These are phyloP conservation scores for Anadara kagoshimensis DNA, from an alignment of 1,140 invertebrate species.

Conservation along the genomic window DNA sequence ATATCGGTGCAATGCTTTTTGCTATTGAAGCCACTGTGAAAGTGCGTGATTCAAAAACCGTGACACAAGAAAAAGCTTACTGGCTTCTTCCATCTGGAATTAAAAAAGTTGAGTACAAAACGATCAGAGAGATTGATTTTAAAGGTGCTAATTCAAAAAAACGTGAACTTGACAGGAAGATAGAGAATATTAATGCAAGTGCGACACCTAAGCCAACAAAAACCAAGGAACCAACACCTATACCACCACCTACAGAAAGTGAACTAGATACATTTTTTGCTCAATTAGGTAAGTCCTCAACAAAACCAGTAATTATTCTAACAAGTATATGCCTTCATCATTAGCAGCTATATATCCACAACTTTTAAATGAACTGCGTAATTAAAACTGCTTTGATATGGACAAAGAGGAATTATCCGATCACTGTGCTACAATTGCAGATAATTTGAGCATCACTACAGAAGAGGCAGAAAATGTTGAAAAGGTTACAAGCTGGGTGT, in stretches of 20 bases:
- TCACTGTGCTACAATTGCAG: conserved; percentile 7
- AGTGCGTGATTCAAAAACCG: conserved; percentile 28
- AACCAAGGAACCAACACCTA: background rate
- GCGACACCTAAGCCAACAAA: conserved; percentile 21
- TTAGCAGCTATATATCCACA: conserved; percentile 5
- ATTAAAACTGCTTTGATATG: background rate
- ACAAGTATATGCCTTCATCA: background rate
- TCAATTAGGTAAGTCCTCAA: background rate
- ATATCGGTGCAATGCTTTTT: conserved; percentile 37
- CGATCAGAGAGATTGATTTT: conserved; percentile 25
- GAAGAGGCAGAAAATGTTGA: conserved; percentile 37
- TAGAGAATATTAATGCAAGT: background rate
- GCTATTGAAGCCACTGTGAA: conserved; percentile 32
- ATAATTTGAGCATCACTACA: conserved; percentile 22
- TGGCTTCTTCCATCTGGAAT: conserved; percentile 36
- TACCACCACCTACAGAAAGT: background rate
- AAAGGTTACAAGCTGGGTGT: conserved; percentile 34
- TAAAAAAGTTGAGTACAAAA: conserved; percentile 23
- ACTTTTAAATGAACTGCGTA: background rate
- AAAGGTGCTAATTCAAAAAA: conserved; percentile 21
- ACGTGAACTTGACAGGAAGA: background rate
- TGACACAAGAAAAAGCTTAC: too few species aligned
- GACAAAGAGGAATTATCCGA: background rate
- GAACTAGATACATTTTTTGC: background rate
- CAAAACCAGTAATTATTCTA: background rate